Evolutionary conservation across 2,113 vertebrate species (phyloP).

Genomic region (Hippocampus abdominalis): DNA sequence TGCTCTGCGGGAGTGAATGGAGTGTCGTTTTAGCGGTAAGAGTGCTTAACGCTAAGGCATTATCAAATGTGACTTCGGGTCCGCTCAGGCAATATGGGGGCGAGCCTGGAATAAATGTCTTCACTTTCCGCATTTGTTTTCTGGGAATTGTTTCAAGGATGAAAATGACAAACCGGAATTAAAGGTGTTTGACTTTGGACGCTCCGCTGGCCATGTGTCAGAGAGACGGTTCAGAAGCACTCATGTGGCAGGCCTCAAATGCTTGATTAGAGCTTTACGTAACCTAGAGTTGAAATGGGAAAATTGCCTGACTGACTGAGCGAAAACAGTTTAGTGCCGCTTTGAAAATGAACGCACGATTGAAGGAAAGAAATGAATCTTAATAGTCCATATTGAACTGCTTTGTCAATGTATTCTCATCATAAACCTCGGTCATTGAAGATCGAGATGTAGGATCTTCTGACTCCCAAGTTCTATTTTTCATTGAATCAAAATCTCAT

Average conservation of each 20-base stretch:
- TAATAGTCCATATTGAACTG: slow-evolving; percentile 62
- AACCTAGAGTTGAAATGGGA: not conserved
- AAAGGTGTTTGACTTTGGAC: no score
- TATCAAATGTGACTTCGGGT: no score
- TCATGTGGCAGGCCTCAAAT: no score
- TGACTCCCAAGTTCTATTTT: slow-evolving; percentile 19
- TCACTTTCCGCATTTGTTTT: no score
- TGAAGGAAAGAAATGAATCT: slow-evolving; percentile 8
- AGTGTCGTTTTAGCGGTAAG: not conserved
- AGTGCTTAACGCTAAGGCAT: no score
- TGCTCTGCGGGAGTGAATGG: slow-evolving; percentile 12
- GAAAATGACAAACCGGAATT: no score
- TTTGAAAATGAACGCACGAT: slow-evolving; percentile 21
- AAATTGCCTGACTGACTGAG: not conserved
- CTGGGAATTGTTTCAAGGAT: no score
- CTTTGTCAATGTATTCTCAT: slow-evolving; percentile 61
- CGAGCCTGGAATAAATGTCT: no score
- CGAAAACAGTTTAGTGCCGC: not conserved
- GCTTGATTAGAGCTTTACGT: not conserved
- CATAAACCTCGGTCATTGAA: slow-evolving; percentile 55
- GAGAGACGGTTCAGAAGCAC: no score
- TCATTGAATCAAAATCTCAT: slow-evolving; percentile 49
- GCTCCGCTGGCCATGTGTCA: no score
- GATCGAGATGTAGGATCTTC: slow-evolving; percentile 39
- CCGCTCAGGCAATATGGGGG: no score